Percentiles rank a stretch among this genome's conserved stretches.
Conservation (phyloP, 1,140 invertebrate genomes). For the Cotesia vestalis region DNA sequence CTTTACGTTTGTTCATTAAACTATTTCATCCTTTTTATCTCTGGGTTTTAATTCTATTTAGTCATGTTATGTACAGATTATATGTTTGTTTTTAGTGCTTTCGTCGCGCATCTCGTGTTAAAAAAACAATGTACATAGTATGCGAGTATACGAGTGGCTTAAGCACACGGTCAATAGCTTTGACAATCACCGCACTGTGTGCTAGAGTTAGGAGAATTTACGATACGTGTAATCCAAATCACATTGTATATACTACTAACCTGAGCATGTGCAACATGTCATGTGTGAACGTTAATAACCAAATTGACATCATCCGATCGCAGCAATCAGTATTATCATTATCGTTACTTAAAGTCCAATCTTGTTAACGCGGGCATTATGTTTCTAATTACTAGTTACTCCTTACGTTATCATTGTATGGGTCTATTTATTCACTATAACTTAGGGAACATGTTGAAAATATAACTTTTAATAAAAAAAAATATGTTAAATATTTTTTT, state of each 20-base stretch:
- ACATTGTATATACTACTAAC: neutral
- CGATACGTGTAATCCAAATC: slow-evolving; percentile 20
- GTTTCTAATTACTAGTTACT: neutral
- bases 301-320: slow-evolving; percentile 12
- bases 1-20: slow-evolving; percentile 3
- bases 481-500: too few relatives aligned
- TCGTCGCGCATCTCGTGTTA: too few relatives aligned
- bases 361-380: neutral
- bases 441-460: too few relatives aligned
- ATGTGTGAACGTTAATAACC: slow-evolving; percentile 30
- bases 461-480: too few relatives aligned
- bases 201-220: too few relatives aligned
- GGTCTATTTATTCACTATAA: too few relatives aligned
- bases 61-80: neutral
- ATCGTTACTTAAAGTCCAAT: slow-evolving; percentile 27
- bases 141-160: neutral
- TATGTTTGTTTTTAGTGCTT: neutral
- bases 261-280: slow-evolving; percentile 3
- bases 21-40: neutral
- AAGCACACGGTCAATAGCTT: slow-evolving; percentile 16
- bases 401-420: neutral
- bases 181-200: neutral
- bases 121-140: neutral
- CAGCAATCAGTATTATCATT: slow-evolving; percentile 10
- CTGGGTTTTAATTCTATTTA: neutral